Conservation (phyloP, 2,888 invertebrate genomes). For the Erebia ligea region DNA sequence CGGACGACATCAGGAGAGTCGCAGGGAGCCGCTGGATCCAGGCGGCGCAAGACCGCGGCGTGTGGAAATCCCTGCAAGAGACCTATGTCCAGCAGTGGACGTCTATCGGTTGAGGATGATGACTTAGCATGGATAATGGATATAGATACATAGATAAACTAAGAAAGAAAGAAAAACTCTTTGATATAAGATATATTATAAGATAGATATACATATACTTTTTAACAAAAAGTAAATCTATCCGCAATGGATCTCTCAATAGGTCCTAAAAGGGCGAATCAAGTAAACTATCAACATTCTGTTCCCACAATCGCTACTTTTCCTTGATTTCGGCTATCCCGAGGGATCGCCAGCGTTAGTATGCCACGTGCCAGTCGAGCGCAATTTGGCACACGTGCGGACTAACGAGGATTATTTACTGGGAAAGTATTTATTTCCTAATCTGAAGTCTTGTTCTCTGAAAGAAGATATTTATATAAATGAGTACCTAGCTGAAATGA, state of each 20-base stretch:
- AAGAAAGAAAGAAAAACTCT: background rate
- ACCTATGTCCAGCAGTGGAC: too few species aligned
- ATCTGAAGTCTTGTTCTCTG: slow-evolving; percentile 9
- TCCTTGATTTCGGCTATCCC: slow-evolving; percentile 26
- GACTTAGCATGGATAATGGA: too few species aligned
- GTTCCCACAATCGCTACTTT: slow-evolving; percentile 30
- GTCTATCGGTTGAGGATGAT: too few species aligned
- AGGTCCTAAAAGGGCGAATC: background rate
- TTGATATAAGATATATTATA: too few species aligned
- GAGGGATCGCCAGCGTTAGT: slow-evolving; percentile 28
- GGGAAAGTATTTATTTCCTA: slow-evolving; percentile 8
- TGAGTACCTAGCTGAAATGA: background rate
- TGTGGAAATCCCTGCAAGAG: too few species aligned
- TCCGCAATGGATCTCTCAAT: background rate
- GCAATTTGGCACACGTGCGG: slow-evolving; percentile 27
- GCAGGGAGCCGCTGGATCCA: too few species aligned
- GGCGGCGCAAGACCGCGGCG: too few species aligned
- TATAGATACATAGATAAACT: too few species aligned
- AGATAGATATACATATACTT: too few species aligned
- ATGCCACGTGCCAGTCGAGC: slow-evolving; percentile 27
- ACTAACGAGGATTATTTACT: slow-evolving; percentile 26
- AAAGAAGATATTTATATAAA: background rate
- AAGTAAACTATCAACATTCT: slow-evolving; percentile 16
- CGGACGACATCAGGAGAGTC: too few species aligned
- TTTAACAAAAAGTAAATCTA: background rate